Evolutionary conservation across 2,888 invertebrate species (phyloP).

Genomic region (Microplitis manilae): DNA sequence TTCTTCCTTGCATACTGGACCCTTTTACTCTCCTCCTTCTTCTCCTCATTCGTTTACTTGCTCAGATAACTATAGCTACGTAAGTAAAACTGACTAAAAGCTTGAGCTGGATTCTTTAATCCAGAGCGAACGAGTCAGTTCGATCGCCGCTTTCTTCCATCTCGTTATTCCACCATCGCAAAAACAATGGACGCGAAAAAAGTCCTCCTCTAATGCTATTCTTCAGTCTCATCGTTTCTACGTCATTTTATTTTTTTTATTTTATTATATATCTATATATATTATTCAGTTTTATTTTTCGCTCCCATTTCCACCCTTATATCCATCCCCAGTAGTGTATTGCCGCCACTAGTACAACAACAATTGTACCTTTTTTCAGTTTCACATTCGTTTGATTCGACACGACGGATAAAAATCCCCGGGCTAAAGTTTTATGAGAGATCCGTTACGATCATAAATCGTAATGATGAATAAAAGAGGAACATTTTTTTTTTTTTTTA

Average conservation of each 20-base stretch:
- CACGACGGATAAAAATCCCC: slow-evolving; percentile 17
- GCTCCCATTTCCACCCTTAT: background rate
- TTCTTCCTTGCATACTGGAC: background rate
- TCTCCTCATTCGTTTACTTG: background rate
- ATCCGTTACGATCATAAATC: slow-evolving; percentile 33
- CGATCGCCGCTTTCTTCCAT: slow-evolving; percentile 24
- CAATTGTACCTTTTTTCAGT: background rate
- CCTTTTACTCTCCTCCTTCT: background rate
- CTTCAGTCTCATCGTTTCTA: slow-evolving; percentile 13
- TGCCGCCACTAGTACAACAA: no score
- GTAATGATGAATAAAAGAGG: slow-evolving; percentile 9
- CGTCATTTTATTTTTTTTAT: background rate
- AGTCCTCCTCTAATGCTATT: background rate
- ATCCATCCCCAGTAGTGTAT: background rate
- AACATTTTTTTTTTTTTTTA: background rate
- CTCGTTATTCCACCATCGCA: slow-evolving; percentile 37
- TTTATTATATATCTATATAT: background rate
- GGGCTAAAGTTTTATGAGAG: slow-evolving; percentile 11
- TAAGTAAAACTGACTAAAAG: slow-evolving; percentile 17
- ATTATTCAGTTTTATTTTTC: background rate
- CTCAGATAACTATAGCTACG: background rate
- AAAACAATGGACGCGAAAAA: slow-evolving; percentile 29
- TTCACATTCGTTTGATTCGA: slow-evolving; percentile 13
- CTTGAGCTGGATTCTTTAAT: slow-evolving; percentile 31
- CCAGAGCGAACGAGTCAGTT: slow-evolving; percentile 23